Base-by-base conservation (phyloP, 2,797 vertebrate species). In the Euphonia xanthogaster region DNA sequence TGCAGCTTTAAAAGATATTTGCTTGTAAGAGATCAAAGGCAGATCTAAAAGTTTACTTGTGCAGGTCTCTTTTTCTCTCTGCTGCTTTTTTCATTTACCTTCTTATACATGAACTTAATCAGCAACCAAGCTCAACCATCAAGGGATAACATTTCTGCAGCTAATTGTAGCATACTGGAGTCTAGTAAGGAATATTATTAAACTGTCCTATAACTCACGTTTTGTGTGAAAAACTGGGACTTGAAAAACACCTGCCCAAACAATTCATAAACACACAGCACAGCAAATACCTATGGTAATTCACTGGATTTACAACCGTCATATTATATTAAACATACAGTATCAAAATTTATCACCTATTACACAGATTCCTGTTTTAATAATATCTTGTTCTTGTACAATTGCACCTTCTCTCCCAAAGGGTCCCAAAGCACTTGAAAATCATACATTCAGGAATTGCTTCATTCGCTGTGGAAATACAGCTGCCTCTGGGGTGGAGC, bases 241-340 rank as follows among this genome's bases (percentile, higher is more conserved):
- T 81, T 97, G 90, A 93, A 96, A 97, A 97, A 96, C 98, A 98
- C 97, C 97, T 98, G 97, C 96, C 97, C 88, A 98, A 98, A 98
- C 97, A 98, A 96, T 97, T 97, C 97, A 97, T 97, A 97, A 97
- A 94, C 90, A 97, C 96, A 87, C 74, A 55, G 91, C 94, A 78
- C 82, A 93, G 97, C 94, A 95, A 98, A 98, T 97, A 88, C 97
- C 96, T 95, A 85, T 74, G 57, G 94, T 97, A 95, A 97, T 94
- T 97, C 97, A 83, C 78, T 94, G 96, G 96, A 97, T 97, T 98
- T 97, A 98, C 97, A 98, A 90, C 96, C 97, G 66, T 97, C 97
- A 90, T 94, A 96, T 95, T 97, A 62, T 94, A 96, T 97, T 97
- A 96, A 97, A 97, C 86, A 94, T 95, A 96, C 84, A 97, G 79